Conservation (phyloP, 1,140 invertebrate genomes). For the Drosophila subpulchrella region DNA sequence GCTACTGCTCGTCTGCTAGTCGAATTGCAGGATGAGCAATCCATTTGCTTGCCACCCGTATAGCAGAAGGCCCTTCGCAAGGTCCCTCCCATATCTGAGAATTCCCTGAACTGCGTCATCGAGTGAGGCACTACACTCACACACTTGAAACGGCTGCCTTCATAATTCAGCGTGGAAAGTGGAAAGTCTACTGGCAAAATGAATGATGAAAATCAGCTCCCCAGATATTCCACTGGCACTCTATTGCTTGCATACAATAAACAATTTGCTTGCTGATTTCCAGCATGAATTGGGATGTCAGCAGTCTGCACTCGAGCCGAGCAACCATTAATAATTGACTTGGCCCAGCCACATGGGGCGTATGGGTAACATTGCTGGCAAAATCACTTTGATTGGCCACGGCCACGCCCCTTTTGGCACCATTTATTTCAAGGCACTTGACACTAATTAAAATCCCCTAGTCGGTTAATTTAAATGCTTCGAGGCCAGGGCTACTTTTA, state of each 20-base stretch:
- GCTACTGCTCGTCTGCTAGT: conserved; percentile 10
- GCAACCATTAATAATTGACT: conserved; percentile 70
- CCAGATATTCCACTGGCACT: conserved; percentile 59
- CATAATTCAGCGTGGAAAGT: conserved; percentile 72
- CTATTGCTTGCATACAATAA: conserved; percentile 65
- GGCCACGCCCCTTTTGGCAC: conserved; percentile 13
- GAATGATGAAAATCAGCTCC: conserved; percentile 77
- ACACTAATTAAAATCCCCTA: conserved; percentile 77
- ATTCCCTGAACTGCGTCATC: conserved; percentile 69
- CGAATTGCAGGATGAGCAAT: conserved; percentile 49
- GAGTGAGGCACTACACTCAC: conserved; percentile 12
- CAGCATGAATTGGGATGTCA: conserved; percentile 68
- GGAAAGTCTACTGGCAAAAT: conserved; percentile 60
- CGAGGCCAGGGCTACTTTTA: conserved; percentile 31
- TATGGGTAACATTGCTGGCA: conserved; percentile 61
- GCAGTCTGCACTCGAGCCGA: conserved; percentile 50
- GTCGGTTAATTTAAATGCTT: conserved; percentile 71
- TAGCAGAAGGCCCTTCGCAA: conserved; percentile 1
- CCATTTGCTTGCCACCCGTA: conserved; percentile 64
- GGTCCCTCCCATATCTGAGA: conserved; percentile 23
- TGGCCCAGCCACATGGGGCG: conserved; percentile 47
- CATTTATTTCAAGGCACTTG: conserved; percentile 58
- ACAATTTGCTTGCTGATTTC: conserved; percentile 56
- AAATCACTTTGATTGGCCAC: conserved; percentile 55
- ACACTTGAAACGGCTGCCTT: conserved; percentile 27